These are phyloP conservation scores for Lates japonicus DNA, from an alignment of 2,797 vertebrate genomes.

Conservation along the genomic window DNA sequence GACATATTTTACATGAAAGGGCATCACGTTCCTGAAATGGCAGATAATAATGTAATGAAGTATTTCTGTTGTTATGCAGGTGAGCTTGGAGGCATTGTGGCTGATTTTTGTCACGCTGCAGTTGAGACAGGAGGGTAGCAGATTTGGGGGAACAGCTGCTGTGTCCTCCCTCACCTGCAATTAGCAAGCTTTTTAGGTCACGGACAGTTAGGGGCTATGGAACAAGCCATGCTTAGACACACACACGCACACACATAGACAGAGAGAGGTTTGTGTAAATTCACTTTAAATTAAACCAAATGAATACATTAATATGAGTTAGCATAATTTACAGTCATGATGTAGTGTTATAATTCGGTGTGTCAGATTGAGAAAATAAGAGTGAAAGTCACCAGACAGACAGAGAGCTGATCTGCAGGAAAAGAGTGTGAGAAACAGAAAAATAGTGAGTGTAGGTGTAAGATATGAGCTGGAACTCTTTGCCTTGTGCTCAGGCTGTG, in stretches of 20 bases:
- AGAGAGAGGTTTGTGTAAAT: conserved; percentile 38
- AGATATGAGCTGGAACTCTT: conserved; percentile 52
- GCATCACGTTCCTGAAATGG: neutral
- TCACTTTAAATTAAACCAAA: conserved; percentile 34
- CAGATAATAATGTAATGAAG: neutral
- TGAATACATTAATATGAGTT: conserved; percentile 18
- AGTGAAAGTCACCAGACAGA: conserved; percentile 21
- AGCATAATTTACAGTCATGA: conserved; percentile 11
- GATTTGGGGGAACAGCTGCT: conserved; percentile 74
- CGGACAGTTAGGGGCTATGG: conserved; percentile 71
- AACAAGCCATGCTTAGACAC: conserved; percentile 52
- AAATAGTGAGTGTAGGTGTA: conserved; percentile 36
- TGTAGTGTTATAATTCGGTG: conserved; percentile 21
- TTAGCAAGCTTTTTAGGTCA: conserved; percentile 80
- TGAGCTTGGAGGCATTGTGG: conserved; percentile 32
- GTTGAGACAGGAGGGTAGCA: conserved; percentile 31
- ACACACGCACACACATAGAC: conserved; percentile 18
- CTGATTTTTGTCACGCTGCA: conserved; percentile 54
- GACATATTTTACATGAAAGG: neutral
- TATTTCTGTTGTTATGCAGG: neutral
- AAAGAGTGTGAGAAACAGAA: conserved; percentile 11
- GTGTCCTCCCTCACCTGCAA: conserved; percentile 75
- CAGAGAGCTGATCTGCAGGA: conserved; percentile 35
- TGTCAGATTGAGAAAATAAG: neutral
- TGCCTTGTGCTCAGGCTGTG: conserved; percentile 45